Evolutionary conservation across 2,797 vertebrate species (phyloP), one percentile per base, ranked within the genome.

Genomic region (Toxotes lorentzi): DNA sequence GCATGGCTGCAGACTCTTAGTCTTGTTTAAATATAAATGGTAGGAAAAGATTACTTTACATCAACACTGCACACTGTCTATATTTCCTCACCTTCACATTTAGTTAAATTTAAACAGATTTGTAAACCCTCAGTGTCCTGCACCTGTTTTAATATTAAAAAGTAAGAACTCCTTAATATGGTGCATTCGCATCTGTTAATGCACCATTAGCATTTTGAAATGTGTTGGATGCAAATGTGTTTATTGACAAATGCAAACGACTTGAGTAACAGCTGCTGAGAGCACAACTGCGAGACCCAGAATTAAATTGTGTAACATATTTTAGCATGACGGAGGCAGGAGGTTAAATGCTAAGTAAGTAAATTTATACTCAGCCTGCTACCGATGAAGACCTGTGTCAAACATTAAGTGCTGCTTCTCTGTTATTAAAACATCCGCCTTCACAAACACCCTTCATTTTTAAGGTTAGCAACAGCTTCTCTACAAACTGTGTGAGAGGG

Each of bases 211-310:
- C 51, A 60, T 30, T 73, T 76, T 70, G 34, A 64, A 73, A 63
- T 56, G 75, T 76, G 63, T 53, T 41, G 67, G 54, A 65, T 67
- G 58, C 54, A 83, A 76, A 73, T 65, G 57, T 67, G 61, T 84
- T 84, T 81, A 78, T 82, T 74, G 64, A 78, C 70, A 41, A 79
- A 56, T 66, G 61, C 65, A 81, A 78, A 78, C 1, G 19, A 64
- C 27, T 76, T 57, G 40, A 73, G 57, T 13, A 60, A 34, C 61
- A 63, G 34, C 54, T 38, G 73, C 81, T 82, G 70, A 73, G 73
- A 40, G 48, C 58, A 69, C 68, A 60, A 67, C 82, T 75, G 59
- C 67, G 65, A 78, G 64, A 81, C 13, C 61, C 24, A 30, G 59
- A 74, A 59, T 53, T 27, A 57, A 41, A 35, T 54, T 72, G 40